phyloP scores from a whole-genome alignment of 1,140 invertebrate species.

The Magallana angulata region DNA sequence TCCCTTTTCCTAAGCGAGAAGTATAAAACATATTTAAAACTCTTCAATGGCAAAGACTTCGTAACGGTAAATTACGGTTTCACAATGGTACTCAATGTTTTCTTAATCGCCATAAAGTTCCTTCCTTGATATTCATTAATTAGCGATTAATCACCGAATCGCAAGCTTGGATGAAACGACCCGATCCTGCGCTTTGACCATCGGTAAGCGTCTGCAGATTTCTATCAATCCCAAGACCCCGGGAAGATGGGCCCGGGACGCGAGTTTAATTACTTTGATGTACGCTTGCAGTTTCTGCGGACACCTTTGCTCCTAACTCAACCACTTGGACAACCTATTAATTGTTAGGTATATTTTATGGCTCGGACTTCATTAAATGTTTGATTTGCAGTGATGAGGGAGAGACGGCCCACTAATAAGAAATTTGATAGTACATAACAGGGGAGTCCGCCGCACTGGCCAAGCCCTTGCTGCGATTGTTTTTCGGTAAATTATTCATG shows the following conservation, averaged over 20 bases:
- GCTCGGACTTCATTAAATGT: slow-evolving; percentile 22
- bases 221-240: not conserved
- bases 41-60: no score
- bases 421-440: slow-evolving; percentile 30
- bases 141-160: slow-evolving; percentile 1
- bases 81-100: not conserved
- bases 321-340: slow-evolving; percentile 11
- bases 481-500: slow-evolving; percentile 48
- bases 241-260: not conserved
- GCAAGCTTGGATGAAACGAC: slow-evolving; percentile 12
- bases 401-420: not conserved
- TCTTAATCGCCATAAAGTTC: slow-evolving; percentile 19
- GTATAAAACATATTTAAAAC: no score
- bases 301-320: not conserved
- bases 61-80: not conserved
- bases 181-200: not conserved
- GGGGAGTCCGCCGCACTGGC: not conserved
- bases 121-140: slow-evolving; percentile 5
- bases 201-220: not conserved
- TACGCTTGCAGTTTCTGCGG: not conserved
- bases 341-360: slow-evolving; percentile 22
- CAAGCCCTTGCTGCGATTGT: slow-evolving; percentile 31
- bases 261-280: slow-evolving; percentile 27
- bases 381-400: slow-evolving; percentile 18
- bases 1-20: no score